phyloP scores from a whole-genome alignment of 2,113 vertebrate species.

The Grantiella picta region DNA sequence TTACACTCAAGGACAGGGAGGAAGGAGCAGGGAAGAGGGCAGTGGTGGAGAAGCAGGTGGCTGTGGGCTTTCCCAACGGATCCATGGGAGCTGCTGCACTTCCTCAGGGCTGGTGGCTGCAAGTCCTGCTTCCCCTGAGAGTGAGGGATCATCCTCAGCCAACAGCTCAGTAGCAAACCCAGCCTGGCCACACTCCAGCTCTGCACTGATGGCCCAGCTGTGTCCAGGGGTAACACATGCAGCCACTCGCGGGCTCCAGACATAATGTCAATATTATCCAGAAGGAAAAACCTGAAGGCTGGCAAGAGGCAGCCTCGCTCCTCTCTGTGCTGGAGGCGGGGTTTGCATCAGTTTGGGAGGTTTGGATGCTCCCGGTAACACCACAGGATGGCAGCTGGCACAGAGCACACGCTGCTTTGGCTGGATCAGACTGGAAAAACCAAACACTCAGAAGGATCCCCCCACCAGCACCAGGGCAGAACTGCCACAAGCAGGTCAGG shows the following conservation, averaged over 20 bases:
- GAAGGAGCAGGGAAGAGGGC: neutral
- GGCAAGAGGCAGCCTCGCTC: neutral
- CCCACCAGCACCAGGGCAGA: neutral
- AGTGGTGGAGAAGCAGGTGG: neutral
- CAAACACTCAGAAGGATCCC: neutral
- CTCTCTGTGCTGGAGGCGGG: neutral
- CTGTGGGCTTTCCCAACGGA: neutral
- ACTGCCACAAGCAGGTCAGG: neutral
- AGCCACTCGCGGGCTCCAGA: fast-evolving
- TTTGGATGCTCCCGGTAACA: fast-evolving
- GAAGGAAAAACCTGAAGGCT: neutral
- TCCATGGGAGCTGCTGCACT: neutral
- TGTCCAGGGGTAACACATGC: neutral
- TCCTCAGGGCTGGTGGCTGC: neutral
- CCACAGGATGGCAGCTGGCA: fast-evolving
- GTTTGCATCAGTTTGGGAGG: neutral
- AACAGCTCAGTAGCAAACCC: neutral
- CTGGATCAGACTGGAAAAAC: neutral
- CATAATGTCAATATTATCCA: fast-evolving
- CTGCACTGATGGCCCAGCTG: fast-evolving
- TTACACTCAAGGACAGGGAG: conserved; percentile 79
- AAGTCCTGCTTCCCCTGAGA: neutral
- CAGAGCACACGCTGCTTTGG: fast-evolving
- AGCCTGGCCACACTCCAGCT: neutral
- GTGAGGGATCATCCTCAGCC: neutral